Evolutionary conservation across 2,888 invertebrate species (phyloP), one percentile per base, ranked within the genome.

Genomic region (Muschampia plurimacula): DNA sequence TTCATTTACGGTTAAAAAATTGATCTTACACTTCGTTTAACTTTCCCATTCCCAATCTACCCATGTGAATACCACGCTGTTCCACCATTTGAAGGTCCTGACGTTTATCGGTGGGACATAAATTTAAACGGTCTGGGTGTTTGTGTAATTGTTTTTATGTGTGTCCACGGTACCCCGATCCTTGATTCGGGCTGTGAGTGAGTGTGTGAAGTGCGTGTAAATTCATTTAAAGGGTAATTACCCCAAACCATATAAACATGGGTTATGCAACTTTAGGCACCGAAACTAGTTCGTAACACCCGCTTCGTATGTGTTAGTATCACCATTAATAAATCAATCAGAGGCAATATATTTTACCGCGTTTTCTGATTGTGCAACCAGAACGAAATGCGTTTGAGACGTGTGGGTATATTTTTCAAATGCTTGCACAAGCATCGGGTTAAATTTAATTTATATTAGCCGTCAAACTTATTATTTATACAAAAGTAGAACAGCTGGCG

Each of bases 281-380:
- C 57, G 22, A 32, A 62, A 69, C 69, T 69, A 52, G 69, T 63
- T 62, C 62, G 13, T n/a, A 60, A 22, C 63, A 69, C 69, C 69
- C 10, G 69, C 69, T 69, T 22, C 28, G 41, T 39, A 63, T 44
- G 15, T 60, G 60, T 55, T 41, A 12, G 49, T 39, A 66, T 66
- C 39, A 36, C 39, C 15, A 55, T 52, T 63, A 63, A 69, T 69
- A 63, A 69, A 55, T 63, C 63, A 69, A 69, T 69, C 41, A 63
- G 52, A 13, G 52, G 41, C 22, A 52, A 63, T 69, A 63, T 63
- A 69, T 69, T 63, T 69, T 63, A 69, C 28, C 62, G 7, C 10
- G 52, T 36, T 49, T 66, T 52, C 46, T 46, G 60, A 63, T 69
- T 52, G 52, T 55, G 69, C 63, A 69, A 63, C 49, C 9, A 22